phyloP scores from a whole-genome alignment of 2,113 vertebrate genomes.

The Melanerpes aurifrons region DNA sequence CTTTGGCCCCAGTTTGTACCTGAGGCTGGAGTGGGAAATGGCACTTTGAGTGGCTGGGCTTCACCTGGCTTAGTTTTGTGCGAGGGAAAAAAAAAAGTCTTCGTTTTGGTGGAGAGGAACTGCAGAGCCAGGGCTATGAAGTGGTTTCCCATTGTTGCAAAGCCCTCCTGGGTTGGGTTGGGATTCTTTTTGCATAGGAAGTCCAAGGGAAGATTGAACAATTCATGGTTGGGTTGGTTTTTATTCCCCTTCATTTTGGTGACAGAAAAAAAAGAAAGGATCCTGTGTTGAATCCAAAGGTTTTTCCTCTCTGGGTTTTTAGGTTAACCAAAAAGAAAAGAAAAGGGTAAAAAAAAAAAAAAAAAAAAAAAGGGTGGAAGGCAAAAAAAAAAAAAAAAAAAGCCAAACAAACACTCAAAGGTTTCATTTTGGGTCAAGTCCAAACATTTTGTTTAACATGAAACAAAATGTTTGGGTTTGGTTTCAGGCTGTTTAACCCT shows the following conservation, averaged over 20 bases:
- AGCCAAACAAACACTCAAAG: constrained; percentile 61
- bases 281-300: constrained; percentile 16
- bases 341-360: background rate
- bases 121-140: accelerated
- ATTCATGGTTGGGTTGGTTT: background rate
- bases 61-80: background rate
- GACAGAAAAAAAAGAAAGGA: constrained; percentile 18
- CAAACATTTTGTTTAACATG: constrained; percentile 71
- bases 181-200: background rate
- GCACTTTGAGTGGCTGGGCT: background rate
- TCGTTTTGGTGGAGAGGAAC: background rate
- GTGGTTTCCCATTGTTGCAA: background rate
- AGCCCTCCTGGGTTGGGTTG: background rate
- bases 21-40: background rate
- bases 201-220: background rate
- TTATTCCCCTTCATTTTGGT: background rate
- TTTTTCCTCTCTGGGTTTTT: constrained; percentile 42
- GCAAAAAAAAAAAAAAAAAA: background rate
- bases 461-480: constrained; percentile 73
- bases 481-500: constrained; percentile 73
- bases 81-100: background rate
- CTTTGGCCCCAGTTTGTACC: accelerated
- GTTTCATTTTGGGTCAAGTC: constrained; percentile 71
- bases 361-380: background rate
- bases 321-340: background rate